Percentiles rank a stretch among this genome's conserved stretches.
Evolutionary conservation across 2,888 invertebrate species (phyloP).

Genomic region (Megastigmus dorsalis): DNA sequence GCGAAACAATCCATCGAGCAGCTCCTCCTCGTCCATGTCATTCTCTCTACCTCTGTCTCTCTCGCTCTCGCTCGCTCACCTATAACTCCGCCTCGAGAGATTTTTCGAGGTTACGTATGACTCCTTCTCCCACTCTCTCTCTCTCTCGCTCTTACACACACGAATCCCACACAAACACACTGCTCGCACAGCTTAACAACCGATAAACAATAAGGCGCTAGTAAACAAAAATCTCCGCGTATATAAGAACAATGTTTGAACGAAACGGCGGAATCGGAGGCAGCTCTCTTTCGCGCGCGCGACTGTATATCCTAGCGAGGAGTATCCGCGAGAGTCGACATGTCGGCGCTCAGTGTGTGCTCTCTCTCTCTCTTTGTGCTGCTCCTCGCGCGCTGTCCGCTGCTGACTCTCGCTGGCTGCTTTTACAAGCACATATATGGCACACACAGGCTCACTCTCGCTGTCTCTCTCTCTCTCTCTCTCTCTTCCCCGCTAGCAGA

Average conservation of each 20-base stretch:
- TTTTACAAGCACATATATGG: no score
- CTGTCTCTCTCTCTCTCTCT: background rate
- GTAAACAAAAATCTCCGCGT: no score
- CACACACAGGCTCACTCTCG: no score
- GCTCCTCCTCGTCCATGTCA: slow-evolving; percentile 6
- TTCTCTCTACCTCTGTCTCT: background rate
- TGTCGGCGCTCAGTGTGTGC: no score
- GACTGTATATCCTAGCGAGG: background rate
- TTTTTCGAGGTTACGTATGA: slow-evolving; percentile 12
- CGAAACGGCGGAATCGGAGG: no score
- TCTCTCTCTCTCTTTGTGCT: background rate
- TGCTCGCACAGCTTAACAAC: no score
- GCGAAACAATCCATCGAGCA: background rate
- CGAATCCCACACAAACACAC: no score
- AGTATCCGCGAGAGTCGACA: background rate
- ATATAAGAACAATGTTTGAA: no score
- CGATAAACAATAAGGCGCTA: no score
- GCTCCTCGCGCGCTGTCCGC: background rate
- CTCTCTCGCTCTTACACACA: no score
- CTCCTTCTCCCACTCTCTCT: background rate
- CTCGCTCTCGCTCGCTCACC: background rate
- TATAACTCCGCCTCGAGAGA: background rate
- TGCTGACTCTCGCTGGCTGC: no score
- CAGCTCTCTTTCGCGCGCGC: background rate
- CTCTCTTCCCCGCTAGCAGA: background rate